phyloP scores from a whole-genome alignment of 1,140 invertebrate species.

The Gonioctena quinquepunctata region DNA sequence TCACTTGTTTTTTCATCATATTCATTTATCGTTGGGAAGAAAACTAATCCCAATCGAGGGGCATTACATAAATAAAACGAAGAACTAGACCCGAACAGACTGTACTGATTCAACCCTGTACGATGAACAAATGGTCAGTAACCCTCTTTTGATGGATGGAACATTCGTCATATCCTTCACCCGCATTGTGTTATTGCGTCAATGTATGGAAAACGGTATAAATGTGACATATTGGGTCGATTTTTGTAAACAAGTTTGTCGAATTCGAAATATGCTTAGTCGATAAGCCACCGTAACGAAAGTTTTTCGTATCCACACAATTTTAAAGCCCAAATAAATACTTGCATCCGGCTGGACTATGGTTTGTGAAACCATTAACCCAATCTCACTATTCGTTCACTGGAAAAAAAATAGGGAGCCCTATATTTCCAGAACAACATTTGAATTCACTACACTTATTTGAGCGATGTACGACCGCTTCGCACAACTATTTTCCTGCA shows the following conservation, averaged over 20 bases:
- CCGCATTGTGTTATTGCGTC: conserved; percentile 41
- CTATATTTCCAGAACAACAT: too few relatives aligned
- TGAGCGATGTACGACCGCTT: too few relatives aligned
- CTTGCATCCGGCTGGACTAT: conserved; percentile 26
- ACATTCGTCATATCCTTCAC: conserved; percentile 44
- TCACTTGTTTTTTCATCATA: too few relatives aligned
- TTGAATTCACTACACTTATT: too few relatives aligned
- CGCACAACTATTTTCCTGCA: too few relatives aligned
- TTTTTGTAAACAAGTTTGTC: conserved; percentile 36
- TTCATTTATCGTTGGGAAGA: too few relatives aligned
- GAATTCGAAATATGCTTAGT: conserved; percentile 24
- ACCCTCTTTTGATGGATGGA: conserved; percentile 38
- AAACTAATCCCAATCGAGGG: too few relatives aligned
- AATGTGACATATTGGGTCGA: conserved; percentile 41
- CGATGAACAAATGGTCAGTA: conserved; percentile 33
- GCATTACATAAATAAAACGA: too few relatives aligned
- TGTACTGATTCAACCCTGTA: neutral
- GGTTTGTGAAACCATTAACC: neutral
- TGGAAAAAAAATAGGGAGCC: too few relatives aligned
- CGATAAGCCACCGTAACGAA: conserved; percentile 35
- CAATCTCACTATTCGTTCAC: too few relatives aligned
- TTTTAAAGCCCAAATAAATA: neutral
- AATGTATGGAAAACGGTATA: conserved; percentile 37
- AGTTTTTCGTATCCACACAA: neutral
- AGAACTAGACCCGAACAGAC: too few relatives aligned